phyloP scores from a whole-genome alignment of 2,888 invertebrate species.

The Microctonus brassicae region DNA sequence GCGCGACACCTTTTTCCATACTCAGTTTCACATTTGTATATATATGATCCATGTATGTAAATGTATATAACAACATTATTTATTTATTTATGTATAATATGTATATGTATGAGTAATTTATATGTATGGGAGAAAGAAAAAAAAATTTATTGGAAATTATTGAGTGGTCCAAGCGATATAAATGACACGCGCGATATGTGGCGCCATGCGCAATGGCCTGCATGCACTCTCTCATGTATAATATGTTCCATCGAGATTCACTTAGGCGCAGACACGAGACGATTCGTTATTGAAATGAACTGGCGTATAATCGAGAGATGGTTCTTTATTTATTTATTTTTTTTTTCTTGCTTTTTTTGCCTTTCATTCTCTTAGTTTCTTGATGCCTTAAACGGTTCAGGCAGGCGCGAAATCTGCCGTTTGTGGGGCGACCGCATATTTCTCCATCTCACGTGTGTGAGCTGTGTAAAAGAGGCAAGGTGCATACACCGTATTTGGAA shows the following conservation, averaged over 20 bases:
- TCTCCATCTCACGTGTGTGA: conserved; percentile 33
- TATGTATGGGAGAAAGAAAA: not conserved
- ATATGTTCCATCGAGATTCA: conserved; percentile 48
- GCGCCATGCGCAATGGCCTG: not conserved
- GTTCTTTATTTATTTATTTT: not conserved
- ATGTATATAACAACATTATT: not conserved
- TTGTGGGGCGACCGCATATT: conserved; percentile 53
- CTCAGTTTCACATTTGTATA: not conserved
- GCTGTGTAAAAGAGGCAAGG: conserved; percentile 48
- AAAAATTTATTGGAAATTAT: not conserved
- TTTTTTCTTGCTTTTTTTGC: not conserved
- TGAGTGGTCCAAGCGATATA: conserved; percentile 9
- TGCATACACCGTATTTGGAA: conserved; percentile 58
- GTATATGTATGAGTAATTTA: too few species aligned
- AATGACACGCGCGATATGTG: not conserved
- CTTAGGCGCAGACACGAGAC: conserved; percentile 43
- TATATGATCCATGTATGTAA: not conserved
- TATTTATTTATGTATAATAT: not conserved
- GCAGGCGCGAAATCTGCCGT: conserved; percentile 56
- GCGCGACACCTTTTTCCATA: not conserved
- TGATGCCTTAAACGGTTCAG: conserved; percentile 56
- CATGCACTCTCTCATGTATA: conserved; percentile 1
- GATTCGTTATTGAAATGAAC: conserved; percentile 62
- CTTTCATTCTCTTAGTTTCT: not conserved
- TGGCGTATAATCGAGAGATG: conserved; percentile 55